Conservation (phyloP, 2,797 vertebrate genomes). For the Liparis tanakae region DNA sequence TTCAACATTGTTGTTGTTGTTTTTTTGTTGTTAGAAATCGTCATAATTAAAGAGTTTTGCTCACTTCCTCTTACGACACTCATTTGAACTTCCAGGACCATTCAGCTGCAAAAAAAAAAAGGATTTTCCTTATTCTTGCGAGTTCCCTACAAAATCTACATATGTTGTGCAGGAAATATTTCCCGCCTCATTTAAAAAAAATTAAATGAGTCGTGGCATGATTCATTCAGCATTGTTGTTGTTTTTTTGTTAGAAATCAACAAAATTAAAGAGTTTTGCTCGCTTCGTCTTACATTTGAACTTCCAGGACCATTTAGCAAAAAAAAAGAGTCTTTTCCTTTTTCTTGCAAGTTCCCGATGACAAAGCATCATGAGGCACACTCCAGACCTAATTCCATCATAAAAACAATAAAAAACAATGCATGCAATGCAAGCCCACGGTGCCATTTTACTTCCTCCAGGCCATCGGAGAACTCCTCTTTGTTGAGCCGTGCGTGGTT, state of each 20-base stretch:
- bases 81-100: too few relatives aligned
- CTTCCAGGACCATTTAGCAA: not conserved
- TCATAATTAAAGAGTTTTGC: too few relatives aligned
- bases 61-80: too few relatives aligned
- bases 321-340: not conserved
- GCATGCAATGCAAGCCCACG: not conserved
- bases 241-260: too few relatives aligned
- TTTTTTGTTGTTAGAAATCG: too few relatives aligned
- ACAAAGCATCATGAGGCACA: not conserved
- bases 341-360: not conserved
- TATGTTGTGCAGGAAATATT: conserved; percentile 3
- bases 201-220: not conserved
- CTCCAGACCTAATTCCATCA: not conserved
- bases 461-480: not conserved
- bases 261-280: too few relatives aligned
- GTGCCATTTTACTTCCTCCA: not conserved
- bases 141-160: too few relatives aligned
- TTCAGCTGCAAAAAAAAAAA: too few relatives aligned
- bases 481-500: not conserved
- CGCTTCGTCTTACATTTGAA: not conserved
- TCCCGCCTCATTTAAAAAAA: not conserved
- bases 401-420: not conserved
- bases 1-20: not conserved
- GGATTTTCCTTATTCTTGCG: not conserved
- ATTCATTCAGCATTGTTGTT: not conserved